phyloP scores from a whole-genome alignment of 2,113 vertebrate genomes.

The Sinocyclocheilus anshuiensis region DNA sequence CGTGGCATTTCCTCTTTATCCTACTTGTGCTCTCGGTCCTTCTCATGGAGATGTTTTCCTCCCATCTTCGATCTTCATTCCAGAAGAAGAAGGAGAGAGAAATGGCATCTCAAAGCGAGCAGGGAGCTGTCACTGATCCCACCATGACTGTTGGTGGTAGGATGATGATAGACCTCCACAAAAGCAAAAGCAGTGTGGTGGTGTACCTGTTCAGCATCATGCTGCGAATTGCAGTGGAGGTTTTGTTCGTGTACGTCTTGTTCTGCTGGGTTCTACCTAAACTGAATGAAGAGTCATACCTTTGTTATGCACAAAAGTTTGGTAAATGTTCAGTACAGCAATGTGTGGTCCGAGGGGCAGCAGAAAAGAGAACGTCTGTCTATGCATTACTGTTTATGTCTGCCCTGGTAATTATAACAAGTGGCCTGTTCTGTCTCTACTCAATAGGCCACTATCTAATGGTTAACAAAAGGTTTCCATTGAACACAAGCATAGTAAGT shows the following conservation, averaged over 20 bases:
- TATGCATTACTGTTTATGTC: conserved; percentile 64
- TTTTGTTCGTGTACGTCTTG: conserved; percentile 65
- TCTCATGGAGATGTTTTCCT: conserved; percentile 66
- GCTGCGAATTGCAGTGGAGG: conserved; percentile 61
- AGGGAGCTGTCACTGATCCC: neutral
- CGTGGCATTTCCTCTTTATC: conserved; percentile 63
- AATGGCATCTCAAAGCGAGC: conserved; percentile 20
- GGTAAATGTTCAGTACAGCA: conserved; percentile 35
- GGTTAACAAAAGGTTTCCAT: neutral
- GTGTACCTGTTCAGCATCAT: conserved; percentile 68
- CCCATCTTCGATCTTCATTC: conserved; percentile 48
- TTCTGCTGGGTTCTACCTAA: conserved; percentile 60
- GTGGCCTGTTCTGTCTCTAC: conserved; percentile 59
- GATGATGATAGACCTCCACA: conserved; percentile 61
- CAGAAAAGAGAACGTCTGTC: conserved; percentile 69
- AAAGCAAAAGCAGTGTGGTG: conserved; percentile 59
- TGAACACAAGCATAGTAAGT: neutral
- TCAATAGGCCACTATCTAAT: conserved; percentile 58
- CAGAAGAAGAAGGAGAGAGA: conserved; percentile 50
- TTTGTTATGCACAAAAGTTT: neutral
- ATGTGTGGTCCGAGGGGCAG: conserved; percentile 52
- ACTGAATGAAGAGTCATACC: conserved; percentile 13
- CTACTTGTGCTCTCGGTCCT: conserved; percentile 62
- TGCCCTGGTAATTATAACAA: conserved; percentile 53
- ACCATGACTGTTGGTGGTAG: conserved; percentile 27